Base-by-base conservation (phyloP, 2,888 invertebrate genomes). In the Disparrhopalites patrizii region DNA sequence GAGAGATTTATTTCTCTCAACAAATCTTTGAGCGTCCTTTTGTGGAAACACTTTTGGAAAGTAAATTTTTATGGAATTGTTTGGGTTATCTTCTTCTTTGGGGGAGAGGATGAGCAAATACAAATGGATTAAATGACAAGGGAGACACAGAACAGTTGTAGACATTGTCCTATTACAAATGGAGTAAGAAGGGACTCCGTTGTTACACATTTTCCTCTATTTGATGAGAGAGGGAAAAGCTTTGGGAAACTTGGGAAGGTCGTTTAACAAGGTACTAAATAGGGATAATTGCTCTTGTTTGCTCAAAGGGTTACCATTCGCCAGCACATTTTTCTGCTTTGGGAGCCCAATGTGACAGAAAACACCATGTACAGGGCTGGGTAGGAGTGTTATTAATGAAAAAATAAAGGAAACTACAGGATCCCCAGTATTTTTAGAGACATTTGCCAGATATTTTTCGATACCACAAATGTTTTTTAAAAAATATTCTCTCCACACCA, bases 231-330 rank as follows among this genome's bases (percentile, higher is more conserved):
- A 43, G 3, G 5, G n/a, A n/a, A n/a, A n/a, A n/a, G n/a, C n/a
- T n/a, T n/a, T n/a, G n/a, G n/a, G n/a, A n/a, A 40, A 57, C 57
- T 61, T 50, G 25, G 25, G 52, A 33, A 61, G 61, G n/a, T 27
- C 36, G 51, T 51, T 61, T 52, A 61, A 61, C 51, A 31, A 50
- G 13, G 33, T 62, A 65, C 68, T 68, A 68, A 68, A 68, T 65
- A 50, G 56, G 65, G 65, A 68, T 68, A 65, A 68, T 68, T 68
- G 65, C 52, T 25, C 62, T 62, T 68, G 65, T 68, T 68, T 64
- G 60, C 58, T 23, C 43, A 68, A 68, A 65, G 65, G 68, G 68
- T 65, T 68, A 68, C 43, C 58, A 60, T 56, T 25, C 23, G 33
- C 40, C 30, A n/a, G n/a, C n/a, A n/a, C n/a, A n/a, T n/a, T n/a